These are phyloP conservation scores for Procambarus clarkii DNA, from an alignment of 1,140 invertebrate genomes.

Conservation along the genomic window DNA sequence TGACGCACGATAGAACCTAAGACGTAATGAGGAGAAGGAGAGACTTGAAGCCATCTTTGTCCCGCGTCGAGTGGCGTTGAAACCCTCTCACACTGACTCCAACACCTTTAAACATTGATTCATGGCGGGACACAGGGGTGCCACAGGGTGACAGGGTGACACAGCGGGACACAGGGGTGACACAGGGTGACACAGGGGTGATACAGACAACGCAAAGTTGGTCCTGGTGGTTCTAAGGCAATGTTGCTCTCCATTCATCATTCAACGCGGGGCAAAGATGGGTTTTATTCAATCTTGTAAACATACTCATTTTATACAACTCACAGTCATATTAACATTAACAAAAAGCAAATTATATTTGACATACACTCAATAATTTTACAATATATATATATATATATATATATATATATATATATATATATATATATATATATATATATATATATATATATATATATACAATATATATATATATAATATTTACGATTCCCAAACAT, in stretches of 20 bases:
- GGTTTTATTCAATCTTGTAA: background rate
- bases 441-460: background rate
- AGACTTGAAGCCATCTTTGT: background rate
- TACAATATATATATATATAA: background rate
- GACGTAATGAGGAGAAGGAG: background rate
- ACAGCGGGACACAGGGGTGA: too few relatives aligned
- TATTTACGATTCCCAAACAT: background rate
- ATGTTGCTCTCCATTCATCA: background rate
- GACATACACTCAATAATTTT: constrained; percentile 1
- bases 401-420: background rate
- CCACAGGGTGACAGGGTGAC: too few relatives aligned
- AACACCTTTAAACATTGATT: constrained; percentile 14
- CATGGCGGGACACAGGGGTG: background rate
- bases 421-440: background rate
- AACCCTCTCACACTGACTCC: background rate
- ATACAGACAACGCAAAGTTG: background rate
- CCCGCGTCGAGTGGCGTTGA: background rate
- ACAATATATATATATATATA: background rate
- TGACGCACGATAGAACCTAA: background rate
- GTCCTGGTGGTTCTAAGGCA: background rate
- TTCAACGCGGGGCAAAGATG: background rate
- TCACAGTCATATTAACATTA: background rate
- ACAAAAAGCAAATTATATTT: background rate
- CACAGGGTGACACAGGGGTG: background rate
- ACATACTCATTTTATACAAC: constrained; percentile 7